Percentiles rank a stretch among this genome's conserved stretches.
Conservation (phyloP, 2,113 vertebrate genomes). For the Gila orcuttii region DNA sequence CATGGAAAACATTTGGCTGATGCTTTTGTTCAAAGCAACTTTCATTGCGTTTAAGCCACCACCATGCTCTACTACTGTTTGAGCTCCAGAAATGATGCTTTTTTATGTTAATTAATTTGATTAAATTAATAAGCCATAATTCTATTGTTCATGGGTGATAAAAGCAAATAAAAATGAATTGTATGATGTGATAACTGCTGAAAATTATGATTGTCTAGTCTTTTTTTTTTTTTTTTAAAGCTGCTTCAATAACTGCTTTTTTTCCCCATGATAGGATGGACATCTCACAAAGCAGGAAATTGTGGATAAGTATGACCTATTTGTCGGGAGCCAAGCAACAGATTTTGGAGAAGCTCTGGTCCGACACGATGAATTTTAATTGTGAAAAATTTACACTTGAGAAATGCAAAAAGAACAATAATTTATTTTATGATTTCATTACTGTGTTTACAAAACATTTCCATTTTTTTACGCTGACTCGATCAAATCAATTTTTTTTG, state of each 20-base stretch:
- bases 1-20: background rate
- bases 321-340: conserved; percentile 96
- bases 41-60: background rate
- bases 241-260: background rate
- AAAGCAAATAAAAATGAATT: background rate
- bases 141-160: background rate
- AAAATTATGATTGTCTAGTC: background rate
- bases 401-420: conserved; percentile 69
- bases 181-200: background rate
- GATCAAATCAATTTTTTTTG: conserved; percentile 11
- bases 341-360: conserved; percentile 96
- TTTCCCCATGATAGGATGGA: conserved; percentile 79
- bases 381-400: background rate
- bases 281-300: conserved; percentile 90
- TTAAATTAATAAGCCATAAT: background rate
- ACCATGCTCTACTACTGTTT: background rate
- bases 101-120: background rate
- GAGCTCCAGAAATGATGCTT: background rate
- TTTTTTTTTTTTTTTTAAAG: background rate
- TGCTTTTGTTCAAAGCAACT: background rate
- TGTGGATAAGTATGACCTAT: conserved; percentile 93
- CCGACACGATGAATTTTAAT: conserved; percentile 93
- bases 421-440: conserved; percentile 84
- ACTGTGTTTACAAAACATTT: conserved; percentile 4
- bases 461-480: conserved; percentile 8